Percentiles rank a stretch among this genome's conserved stretches.
Conservation (phyloP, 2,888 invertebrate genomes). For the Tanytarsus gracilentus region DNA sequence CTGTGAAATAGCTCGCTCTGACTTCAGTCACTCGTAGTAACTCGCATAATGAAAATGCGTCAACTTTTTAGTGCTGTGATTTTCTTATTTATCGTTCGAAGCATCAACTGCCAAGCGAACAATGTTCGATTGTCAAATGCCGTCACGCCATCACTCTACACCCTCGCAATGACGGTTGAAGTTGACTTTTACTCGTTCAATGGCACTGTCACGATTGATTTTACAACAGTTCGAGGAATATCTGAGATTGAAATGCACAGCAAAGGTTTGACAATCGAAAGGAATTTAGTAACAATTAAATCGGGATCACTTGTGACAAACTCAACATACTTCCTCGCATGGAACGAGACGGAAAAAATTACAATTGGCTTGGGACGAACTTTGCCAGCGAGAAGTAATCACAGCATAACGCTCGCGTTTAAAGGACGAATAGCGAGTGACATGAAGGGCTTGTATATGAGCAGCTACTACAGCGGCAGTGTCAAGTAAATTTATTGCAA, state of each 20-base stretch:
- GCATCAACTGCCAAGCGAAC: not conserved
- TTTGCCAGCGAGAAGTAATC: conserved; percentile 46
- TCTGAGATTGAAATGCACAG: conserved; percentile 8
- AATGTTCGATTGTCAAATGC: not conserved
- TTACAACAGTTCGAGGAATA: not conserved
- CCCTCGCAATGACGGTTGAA: conserved; percentile 24
- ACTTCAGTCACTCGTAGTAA: not conserved
- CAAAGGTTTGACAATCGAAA: conserved; percentile 9
- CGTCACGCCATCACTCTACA: conserved; percentile 16
- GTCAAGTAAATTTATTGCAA: conserved; percentile 42
- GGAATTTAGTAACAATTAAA: not conserved
- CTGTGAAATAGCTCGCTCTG: not conserved
- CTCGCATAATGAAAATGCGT: conserved; percentile 15
- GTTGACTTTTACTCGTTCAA: not conserved
- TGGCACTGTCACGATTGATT: conserved; percentile 17
- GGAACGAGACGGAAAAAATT: conserved; percentile 39
- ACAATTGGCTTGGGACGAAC: conserved; percentile 40
- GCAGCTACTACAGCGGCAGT: conserved; percentile 49
- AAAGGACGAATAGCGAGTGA: conserved; percentile 50
- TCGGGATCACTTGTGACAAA: not conserved
- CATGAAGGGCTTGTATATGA: conserved; percentile 59
- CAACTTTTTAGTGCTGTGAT: not conserved
- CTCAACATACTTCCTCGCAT: not conserved
- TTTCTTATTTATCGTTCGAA: conserved; percentile 5
- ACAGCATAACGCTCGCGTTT: conserved; percentile 49